These are phyloP conservation scores for Alfaro cultratus DNA, from an alignment of 2,797 vertebrate genomes.

Conservation along the genomic window DNA sequence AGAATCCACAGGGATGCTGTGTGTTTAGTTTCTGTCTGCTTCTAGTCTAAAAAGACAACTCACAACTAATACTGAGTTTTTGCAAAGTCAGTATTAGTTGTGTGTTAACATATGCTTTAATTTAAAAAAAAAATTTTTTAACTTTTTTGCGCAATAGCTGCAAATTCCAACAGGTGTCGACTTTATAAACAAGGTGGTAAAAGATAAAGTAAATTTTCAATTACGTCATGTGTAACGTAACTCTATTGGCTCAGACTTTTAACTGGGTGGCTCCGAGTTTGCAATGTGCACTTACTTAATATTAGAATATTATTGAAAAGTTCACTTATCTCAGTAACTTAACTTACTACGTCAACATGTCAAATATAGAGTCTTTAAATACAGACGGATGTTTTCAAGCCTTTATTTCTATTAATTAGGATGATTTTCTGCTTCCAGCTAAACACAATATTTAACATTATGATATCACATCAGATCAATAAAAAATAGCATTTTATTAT, in stretches of 20 bases:
- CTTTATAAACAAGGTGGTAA: neutral
- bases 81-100: neutral
- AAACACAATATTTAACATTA: neutral
- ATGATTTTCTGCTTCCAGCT: neutral
- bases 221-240: neutral
- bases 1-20: neutral
- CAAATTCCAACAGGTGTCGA: neutral
- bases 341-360: neutral
- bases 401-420: neutral
- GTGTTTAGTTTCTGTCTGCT: neutral
- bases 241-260: neutral
- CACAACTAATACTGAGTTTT: too few species aligned
- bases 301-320: neutral
- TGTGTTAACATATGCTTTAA: neutral
- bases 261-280: neutral
- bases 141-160: neutral
- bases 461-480: neutral
- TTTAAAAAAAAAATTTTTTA: too few species aligned
- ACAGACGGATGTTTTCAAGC: neutral
- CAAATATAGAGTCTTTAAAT: neutral
- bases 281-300: neutral
- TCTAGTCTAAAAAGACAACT: too few species aligned
- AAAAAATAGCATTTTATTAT: neutral
- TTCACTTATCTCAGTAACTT: neutral
- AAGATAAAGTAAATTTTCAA: neutral